These are phyloP conservation scores for Steinernema khuongi DNA, from an alignment of 1,140 invertebrate species.

Conservation along the genomic window DNA sequence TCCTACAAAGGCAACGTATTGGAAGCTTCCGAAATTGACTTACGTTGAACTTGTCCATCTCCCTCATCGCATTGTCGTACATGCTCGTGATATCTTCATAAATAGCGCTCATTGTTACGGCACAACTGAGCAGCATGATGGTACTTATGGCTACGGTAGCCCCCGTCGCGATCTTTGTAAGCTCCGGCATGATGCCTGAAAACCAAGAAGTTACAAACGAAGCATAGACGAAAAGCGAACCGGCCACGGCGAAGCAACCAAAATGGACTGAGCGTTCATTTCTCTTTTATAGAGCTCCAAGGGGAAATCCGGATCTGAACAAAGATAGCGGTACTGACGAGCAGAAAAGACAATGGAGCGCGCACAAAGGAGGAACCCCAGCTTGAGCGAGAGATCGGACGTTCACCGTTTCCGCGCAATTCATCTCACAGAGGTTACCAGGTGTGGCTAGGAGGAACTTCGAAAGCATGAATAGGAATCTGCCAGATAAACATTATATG, in stretches of 20 bases:
- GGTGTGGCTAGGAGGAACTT: no score
- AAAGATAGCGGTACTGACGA: neutral
- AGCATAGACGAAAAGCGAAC: neutral
- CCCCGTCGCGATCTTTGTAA: neutral
- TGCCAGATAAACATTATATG: no score
- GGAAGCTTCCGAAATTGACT: neutral
- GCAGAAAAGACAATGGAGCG: neutral
- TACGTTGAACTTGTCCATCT: constrained; percentile 25
- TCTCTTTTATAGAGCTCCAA: no score
- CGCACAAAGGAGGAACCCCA: neutral
- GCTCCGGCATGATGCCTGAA: neutral
- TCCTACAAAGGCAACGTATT: neutral
- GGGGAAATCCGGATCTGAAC: neutral
- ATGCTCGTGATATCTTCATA: constrained; percentile 21
- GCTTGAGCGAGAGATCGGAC: neutral
- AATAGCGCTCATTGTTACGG: constrained; percentile 1
- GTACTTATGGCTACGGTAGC: neutral
- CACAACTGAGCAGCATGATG: neutral
- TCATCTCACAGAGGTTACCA: no score
- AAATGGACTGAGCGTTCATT: neutral
- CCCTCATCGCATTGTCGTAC: neutral
- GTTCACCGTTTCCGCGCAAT: no score
- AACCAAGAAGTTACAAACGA: no score
- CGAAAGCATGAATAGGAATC: no score
- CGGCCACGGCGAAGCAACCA: neutral